Base-by-base conservation (phyloP, 35 echinoderm and acorn worm species). In the Ptychodera flava region DNA sequence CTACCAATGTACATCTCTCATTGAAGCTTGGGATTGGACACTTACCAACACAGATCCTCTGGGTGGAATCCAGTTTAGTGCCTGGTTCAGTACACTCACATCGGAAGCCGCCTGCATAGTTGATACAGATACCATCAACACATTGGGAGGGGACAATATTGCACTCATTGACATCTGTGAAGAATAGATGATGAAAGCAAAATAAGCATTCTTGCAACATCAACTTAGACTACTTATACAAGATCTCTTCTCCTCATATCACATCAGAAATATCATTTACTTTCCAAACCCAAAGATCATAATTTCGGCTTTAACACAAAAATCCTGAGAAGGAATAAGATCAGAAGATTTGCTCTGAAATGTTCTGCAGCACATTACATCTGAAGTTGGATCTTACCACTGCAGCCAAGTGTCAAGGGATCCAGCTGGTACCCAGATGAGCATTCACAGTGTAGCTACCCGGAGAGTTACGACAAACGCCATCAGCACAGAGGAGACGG, bases 391-490 rank as follows among this genome's bases (percentile, higher is more conserved):
- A 76, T 88, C 84, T 53, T 90, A 98, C 95, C 95, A 90, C 85
- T 78, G 86, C 95, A 98, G 31, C 81, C 34, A 38, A 84, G n/a
- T 32, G 37, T 89, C 16, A 90, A 38, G 28, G 85, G 32, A 35
- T 98, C 95, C 80, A 90, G 90, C 29, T 38, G 80, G 45, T 82
- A 98, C 0, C 95, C 95, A 32, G 45, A 80, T 0, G 95, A 87
- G 80, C 95, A 98, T 82, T 94, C 92, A 86, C 95, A 98, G 1
- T 82, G 38, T 90, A 98, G 85, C 89, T 92, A 31, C 95, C 95
- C 35, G 95, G 92, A 22, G 95, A 92, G 75, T 98, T 98, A 32
- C 95, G 83, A 35, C 95, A 98, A 77, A 84, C 81, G 53, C 95
- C 95, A 77, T 89, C 90, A 29, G 76, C 75, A 37, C 92, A 98